These are phyloP conservation scores for Emmelina monodactyla DNA, from an alignment of 2,888 invertebrate species.

Conservation along the genomic window DNA sequence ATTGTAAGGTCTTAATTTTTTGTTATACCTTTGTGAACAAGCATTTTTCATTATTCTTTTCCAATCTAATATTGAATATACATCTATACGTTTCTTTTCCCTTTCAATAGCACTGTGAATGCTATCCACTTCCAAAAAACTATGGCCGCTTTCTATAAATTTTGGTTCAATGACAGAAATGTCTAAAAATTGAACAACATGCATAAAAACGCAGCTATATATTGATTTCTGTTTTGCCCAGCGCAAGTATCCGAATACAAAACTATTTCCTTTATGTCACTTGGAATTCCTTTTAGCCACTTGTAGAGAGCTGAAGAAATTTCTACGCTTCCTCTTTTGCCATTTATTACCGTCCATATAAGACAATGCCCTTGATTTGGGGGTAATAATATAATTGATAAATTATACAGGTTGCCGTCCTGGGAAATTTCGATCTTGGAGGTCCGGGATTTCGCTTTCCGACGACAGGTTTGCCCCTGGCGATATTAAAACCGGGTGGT, in stretches of 20 bases:
- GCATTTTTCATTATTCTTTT: slow-evolving; percentile 8
- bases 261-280: not conserved
- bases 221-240: slow-evolving; percentile 9
- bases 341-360: not conserved
- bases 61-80: slow-evolving; percentile 11
- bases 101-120: slow-evolving; percentile 10
- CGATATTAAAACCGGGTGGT: too few relatives aligned
- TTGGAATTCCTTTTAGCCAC: not conserved
- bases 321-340: slow-evolving; percentile 1
- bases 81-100: slow-evolving; percentile 6
- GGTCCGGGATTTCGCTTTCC: too few relatives aligned
- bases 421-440: too few relatives aligned
- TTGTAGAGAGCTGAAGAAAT: not conserved
- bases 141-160: slow-evolving; percentile 9
- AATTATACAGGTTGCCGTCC: not conserved
- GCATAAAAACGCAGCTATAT: slow-evolving; percentile 8
- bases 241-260: slow-evolving; percentile 8
- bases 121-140: slow-evolving; percentile 8
- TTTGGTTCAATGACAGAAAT: slow-evolving; percentile 7
- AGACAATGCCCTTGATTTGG: not conserved
- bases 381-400: not conserved
- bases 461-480: too few relatives aligned
- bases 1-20: slow-evolving; percentile 7
- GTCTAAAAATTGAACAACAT: slow-evolving; percentile 2
- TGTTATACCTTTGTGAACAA: slow-evolving; percentile 7